Percentiles rank a stretch among this genome's conserved stretches.
Conservation (phyloP, 2,797 vertebrate genomes). For the Amblyopsis hoosieri region DNA sequence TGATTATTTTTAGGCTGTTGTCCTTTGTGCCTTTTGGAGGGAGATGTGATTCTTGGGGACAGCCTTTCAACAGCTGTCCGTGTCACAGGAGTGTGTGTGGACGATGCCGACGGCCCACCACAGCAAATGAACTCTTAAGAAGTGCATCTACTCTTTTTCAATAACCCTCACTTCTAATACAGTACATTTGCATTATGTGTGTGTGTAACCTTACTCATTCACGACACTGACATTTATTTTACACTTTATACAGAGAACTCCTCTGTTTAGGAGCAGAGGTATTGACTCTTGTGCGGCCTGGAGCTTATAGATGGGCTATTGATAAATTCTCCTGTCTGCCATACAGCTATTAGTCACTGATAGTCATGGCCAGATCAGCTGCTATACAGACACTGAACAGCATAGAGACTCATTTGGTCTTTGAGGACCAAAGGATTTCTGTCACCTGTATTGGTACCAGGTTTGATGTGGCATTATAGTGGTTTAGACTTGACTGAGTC, state of each 20-base stretch:
- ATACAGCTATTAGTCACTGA: conserved; percentile 31
- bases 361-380: conserved; percentile 25
- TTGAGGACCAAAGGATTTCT: conserved; percentile 19
- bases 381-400: conserved; percentile 5
- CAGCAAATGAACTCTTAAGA: conserved; percentile 24
- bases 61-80: conserved; percentile 73
- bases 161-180: conserved; percentile 41
- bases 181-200: conserved; percentile 34
- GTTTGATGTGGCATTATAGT: conserved; percentile 14
- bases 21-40: conserved; percentile 58
- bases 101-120: conserved; percentile 37
- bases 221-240: no score
- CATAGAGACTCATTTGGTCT: background rate
- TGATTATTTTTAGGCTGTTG: conserved; percentile 70
- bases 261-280: background rate
- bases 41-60: conserved; percentile 72
- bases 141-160: conserved; percentile 29
- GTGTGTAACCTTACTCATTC: conserved; percentile 1
- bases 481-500: background rate
- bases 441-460: conserved; percentile 1
- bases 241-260: conserved; percentile 4
- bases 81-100: conserved; percentile 62
- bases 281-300: conserved; percentile 32
- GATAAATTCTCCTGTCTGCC: conserved; percentile 13
- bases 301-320: conserved; percentile 27